Evolutionary conservation across 1,140 invertebrate genomes (phyloP).

Genomic region (Rhizoglyphus robini): DNA sequence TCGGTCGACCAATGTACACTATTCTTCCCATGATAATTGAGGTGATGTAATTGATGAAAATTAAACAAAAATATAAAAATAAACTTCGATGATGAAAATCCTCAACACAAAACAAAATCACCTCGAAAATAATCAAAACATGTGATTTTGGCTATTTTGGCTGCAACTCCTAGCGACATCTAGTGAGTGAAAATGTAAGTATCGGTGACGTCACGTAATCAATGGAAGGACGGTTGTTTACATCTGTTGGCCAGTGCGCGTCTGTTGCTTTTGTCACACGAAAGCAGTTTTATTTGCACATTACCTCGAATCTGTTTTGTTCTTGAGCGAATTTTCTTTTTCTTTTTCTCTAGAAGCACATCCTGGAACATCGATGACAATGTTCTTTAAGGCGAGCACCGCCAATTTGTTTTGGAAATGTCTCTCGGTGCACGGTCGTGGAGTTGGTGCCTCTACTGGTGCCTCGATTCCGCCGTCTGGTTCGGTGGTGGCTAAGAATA

Average conservation of each 20-base stretch:
- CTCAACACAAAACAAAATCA: too few relatives aligned
- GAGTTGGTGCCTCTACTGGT: background rate
- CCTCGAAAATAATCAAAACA: slow-evolving; percentile 4
- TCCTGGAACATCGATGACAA: background rate
- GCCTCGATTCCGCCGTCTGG: background rate
- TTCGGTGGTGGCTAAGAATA: background rate
- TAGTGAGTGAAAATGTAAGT: background rate
- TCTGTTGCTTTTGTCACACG: too few relatives aligned
- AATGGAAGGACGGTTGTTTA: too few relatives aligned
- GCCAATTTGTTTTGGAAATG: background rate
- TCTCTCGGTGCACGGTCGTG: background rate
- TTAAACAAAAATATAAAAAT: too few relatives aligned
- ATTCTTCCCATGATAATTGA: slow-evolving; percentile 17
- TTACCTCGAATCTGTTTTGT: too few relatives aligned
- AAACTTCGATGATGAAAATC: too few relatives aligned
- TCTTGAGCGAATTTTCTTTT: too few relatives aligned
- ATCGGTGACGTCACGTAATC: too few relatives aligned
- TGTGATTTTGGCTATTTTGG: background rate
- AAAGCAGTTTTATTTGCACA: too few relatives aligned
- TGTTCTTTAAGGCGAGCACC: slow-evolving; percentile 1
- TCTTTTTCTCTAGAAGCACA: background rate
- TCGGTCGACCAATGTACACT: slow-evolving; percentile 19
- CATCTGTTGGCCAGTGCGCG: too few relatives aligned
- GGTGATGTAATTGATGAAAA: background rate
- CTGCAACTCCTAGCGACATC: background rate